A percentile compares a stretch with the other conserved stretches of the same genome.
These are phyloP conservation scores for Ceriagrion tenellum DNA, from an alignment of 2,888 invertebrate genomes.

Conservation along the genomic window DNA sequence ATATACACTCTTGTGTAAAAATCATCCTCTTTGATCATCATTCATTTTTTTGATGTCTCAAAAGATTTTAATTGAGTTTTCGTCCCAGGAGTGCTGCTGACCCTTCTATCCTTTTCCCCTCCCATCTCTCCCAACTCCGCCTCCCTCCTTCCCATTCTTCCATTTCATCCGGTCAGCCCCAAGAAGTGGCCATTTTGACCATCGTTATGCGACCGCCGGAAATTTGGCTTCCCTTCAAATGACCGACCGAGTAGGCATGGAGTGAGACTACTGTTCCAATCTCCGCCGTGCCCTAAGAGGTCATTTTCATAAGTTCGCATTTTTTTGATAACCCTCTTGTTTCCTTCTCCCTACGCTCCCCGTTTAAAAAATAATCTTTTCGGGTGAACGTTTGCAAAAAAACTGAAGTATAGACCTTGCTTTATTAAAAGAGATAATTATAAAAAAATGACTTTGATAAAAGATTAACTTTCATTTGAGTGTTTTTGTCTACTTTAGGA, in stretches of 20 bases:
- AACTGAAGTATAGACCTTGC: not conserved
- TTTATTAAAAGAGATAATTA: not conserved
- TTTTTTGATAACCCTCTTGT: constrained; percentile 32
- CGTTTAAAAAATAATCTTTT: constrained; percentile 13
- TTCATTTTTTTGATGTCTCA: constrained; percentile 4
- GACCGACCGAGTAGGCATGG: constrained; percentile 38
- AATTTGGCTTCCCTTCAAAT: constrained; percentile 63
- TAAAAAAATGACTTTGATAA: no score
- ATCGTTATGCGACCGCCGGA: constrained; percentile 41
- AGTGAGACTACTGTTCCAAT: constrained; percentile 46
- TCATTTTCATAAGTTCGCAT: constrained; percentile 56
- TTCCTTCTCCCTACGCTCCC: constrained; percentile 1
- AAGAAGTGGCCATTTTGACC: constrained; percentile 51
- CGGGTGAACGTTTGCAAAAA: not conserved
- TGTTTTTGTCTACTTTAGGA: no score
- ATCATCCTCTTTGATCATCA: constrained; percentile 35
- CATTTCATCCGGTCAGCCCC: constrained; percentile 30
- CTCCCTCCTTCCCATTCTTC: not conserved
- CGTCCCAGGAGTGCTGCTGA: constrained; percentile 37
- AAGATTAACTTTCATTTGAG: no score
- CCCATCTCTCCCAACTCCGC: not conserved
- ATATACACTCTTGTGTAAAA: not conserved
- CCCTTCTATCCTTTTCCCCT: constrained; percentile 5
- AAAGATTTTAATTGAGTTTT: constrained; percentile 46
- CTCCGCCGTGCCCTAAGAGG: not conserved